These are phyloP conservation scores for Polypterus senegalus DNA, from an alignment of 2,113 vertebrate genomes.

Conservation along the genomic window DNA sequence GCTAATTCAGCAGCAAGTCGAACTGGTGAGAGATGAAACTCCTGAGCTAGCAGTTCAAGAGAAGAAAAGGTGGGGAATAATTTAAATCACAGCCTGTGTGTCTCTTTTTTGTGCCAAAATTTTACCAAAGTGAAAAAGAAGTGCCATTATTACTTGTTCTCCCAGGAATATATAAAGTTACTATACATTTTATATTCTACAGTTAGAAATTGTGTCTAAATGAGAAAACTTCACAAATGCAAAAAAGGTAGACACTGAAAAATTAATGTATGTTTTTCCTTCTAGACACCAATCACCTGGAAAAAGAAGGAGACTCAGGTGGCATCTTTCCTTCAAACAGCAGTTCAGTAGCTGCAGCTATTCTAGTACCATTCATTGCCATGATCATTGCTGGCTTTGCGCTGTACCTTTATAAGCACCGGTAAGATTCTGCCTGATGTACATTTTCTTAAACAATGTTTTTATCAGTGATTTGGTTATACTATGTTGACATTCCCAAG, in stretches of 20 bases:
- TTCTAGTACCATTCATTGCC: slow-evolving; percentile 97
- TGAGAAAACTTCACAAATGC: background rate
- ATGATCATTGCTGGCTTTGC: slow-evolving; percentile 98
- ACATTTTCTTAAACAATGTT: background rate
- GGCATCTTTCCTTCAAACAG: slow-evolving; percentile 94
- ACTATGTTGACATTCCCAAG: background rate
- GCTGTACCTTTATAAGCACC: slow-evolving; percentile 98
- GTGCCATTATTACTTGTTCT: no score
- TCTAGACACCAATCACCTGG: slow-evolving; percentile 48
- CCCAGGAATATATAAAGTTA: background rate
- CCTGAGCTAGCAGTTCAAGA: no score
- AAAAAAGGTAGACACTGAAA: background rate
- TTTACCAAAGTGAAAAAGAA: no score
- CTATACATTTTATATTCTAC: background rate
- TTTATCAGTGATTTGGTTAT: background rate
- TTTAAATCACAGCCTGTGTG: no score
- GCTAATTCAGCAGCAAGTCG: no score
- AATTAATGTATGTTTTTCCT: background rate
- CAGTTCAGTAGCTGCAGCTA: slow-evolving; percentile 95
- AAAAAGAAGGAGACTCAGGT: slow-evolving; percentile 63
- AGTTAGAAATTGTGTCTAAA: background rate
- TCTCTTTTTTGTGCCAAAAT: no score
- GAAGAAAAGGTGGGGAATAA: no score
- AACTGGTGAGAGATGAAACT: no score
- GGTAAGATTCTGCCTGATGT: slow-evolving; percentile 40